phyloP scores from a whole-genome alignment of 2,888 invertebrate species.

The Alcis repandata region DNA sequence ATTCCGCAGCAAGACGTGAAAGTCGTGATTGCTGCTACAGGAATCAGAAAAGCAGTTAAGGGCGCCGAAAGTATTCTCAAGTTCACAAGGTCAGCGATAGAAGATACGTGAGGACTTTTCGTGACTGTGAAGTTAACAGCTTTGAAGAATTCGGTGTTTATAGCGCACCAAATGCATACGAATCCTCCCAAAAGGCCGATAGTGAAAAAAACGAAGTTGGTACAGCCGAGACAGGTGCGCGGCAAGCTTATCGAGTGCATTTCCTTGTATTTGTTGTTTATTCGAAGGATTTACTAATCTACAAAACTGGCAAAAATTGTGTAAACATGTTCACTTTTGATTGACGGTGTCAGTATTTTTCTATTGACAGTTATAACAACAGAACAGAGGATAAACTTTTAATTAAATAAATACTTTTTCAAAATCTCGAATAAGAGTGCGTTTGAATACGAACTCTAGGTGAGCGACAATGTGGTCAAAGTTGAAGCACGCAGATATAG shows the following conservation, averaged over 20 bases:
- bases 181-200: constrained; percentile 61
- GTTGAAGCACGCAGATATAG: too few species aligned
- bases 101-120: constrained; percentile 64
- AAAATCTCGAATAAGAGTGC: too few species aligned
- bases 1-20: constrained; percentile 78
- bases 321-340: neutral
- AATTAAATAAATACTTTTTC: too few species aligned
- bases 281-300: neutral
- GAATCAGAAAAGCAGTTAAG: constrained; percentile 68
- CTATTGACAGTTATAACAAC: constrained; percentile 78
- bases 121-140: constrained; percentile 78
- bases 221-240: constrained; percentile 77
- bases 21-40: constrained; percentile 64
- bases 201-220: constrained; percentile 72
- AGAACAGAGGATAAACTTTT: too few species aligned
- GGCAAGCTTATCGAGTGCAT: constrained; percentile 77
- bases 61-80: constrained; percentile 73
- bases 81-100: constrained; percentile 71
- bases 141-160: constrained; percentile 74
- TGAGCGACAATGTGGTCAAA: too few species aligned
- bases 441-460: too few species aligned
- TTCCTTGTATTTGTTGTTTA: constrained; percentile 38
- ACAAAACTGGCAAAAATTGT: constrained; percentile 6
- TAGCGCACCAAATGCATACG: constrained; percentile 74
- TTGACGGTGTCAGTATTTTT: neutral